Evolutionary conservation across 2,888 invertebrate species (phyloP).

Genomic region (Tetramorium bicarinatum): DNA sequence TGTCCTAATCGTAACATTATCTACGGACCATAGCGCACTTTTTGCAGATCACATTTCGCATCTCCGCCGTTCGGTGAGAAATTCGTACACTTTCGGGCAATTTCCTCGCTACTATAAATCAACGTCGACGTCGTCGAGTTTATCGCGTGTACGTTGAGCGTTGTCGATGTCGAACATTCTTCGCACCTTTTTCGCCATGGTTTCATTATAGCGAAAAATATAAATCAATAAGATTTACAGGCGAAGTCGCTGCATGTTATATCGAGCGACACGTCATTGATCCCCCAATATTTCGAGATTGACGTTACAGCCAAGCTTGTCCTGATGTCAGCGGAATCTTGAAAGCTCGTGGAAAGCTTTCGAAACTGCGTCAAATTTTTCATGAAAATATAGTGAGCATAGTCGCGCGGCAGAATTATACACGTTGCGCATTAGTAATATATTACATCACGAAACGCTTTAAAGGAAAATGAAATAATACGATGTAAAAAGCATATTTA

Average conservation of each 20-base stretch:
- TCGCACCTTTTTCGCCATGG: conserved; percentile 60
- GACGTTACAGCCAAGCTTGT: conserved; percentile 54
- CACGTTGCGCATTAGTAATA: conserved; percentile 9
- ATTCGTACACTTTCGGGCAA: conserved; percentile 76
- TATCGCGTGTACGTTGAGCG: conserved; percentile 66
- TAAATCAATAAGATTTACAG: conserved; percentile 58
- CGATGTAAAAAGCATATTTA: background rate
- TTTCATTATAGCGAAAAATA: conserved; percentile 58
- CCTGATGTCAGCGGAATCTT: conserved; percentile 45
- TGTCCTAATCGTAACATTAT: conserved; percentile 67
- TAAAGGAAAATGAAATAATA: background rate
- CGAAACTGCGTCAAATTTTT: conserved; percentile 42
- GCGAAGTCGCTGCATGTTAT: conserved; percentile 52
- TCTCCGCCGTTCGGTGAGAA: conserved; percentile 69
- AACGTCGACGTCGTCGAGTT: conserved; percentile 71
- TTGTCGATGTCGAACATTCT: conserved; percentile 58
- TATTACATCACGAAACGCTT: background rate
- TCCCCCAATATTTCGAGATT: conserved; percentile 55
- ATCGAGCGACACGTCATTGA: conserved; percentile 53
- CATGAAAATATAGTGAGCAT: conserved; percentile 24
- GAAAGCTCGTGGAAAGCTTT: conserved; percentile 27
- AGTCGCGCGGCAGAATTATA: background rate
- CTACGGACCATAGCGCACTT: conserved; percentile 64
- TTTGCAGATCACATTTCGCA: conserved; percentile 73
- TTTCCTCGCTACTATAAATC: conserved; percentile 77